A percentile compares a stretch with the other conserved stretches of the same genome.
Conservation (phyloP, 2,888 invertebrate genomes). For the Panzeria rudis region DNA sequence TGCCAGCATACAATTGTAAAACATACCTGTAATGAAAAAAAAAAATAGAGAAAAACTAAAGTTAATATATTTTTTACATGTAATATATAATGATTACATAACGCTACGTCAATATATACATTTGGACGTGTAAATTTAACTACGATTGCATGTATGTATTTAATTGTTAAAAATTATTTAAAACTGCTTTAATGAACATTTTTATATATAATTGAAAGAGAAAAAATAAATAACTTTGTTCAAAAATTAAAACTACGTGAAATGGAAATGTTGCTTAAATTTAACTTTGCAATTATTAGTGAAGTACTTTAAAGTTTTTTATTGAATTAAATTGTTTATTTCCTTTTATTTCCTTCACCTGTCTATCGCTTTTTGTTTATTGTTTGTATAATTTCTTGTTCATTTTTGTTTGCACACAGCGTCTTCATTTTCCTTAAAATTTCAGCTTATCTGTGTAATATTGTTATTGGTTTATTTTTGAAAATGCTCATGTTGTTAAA, state of each 20-base stretch:
- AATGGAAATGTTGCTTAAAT: background rate
- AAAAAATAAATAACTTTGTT: background rate
- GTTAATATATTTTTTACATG: slow-evolving; percentile 30
- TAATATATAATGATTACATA: slow-evolving; percentile 16
- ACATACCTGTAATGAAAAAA: slow-evolving; percentile 62
- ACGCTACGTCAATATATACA: slow-evolving; percentile 8
- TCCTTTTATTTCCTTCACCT: slow-evolving; percentile 23
- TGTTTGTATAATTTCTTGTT: background rate
- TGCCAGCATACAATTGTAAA: background rate
- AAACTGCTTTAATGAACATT: slow-evolving; percentile 36
- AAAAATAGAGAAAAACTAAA: slow-evolving; percentile 27
- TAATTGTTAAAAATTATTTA: slow-evolving; percentile 42
- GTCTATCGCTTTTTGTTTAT: background rate
- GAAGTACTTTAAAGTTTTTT: background rate
- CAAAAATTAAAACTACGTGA: background rate
- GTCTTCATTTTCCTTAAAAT: too few relatives aligned
- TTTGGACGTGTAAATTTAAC: background rate
- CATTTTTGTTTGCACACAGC: background rate
- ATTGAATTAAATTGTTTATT: background rate
- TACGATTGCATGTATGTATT: slow-evolving; percentile 28
- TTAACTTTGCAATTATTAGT: slow-evolving; percentile 13
- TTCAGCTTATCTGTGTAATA: too few relatives aligned
- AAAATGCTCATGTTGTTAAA: background rate
- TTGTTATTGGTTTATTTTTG: background rate
- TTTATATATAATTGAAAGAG: slow-evolving; percentile 12